phyloP scores from a whole-genome alignment of 2,797 vertebrate species.

The Chaenodraco wilsoni region DNA sequence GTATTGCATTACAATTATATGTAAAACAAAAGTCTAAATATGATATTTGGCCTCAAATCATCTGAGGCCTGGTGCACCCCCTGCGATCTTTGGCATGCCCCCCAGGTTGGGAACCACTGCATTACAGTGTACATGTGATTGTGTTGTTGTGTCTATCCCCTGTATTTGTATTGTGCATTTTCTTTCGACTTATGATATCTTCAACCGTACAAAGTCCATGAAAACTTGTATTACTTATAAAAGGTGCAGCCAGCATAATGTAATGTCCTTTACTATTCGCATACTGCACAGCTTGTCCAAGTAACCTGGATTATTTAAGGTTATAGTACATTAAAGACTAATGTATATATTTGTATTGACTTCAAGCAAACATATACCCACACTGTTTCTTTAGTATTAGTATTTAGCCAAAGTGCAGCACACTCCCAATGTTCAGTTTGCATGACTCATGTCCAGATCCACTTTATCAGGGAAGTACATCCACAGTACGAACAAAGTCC shows the following conservation, averaged over 20 bases:
- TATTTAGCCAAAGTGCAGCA: background rate
- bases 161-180: background rate
- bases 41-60: too few species aligned
- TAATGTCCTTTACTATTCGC: background rate
- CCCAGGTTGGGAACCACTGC: too few species aligned
- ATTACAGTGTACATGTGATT: background rate
- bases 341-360: background rate
- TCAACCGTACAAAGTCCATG: background rate
- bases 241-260: background rate
- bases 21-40: too few species aligned
- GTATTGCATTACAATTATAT: too few species aligned
- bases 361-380: background rate
- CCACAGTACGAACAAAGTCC: background rate
- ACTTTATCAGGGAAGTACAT: background rate
- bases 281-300: background rate
- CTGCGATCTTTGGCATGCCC: too few species aligned
- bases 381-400: background rate
- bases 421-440: background rate
- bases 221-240: background rate
- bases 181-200: background rate
- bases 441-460: conserved; percentile 24
- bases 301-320: background rate
- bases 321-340: background rate
- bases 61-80: too few species aligned
- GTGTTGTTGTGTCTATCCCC: background rate